Base-by-base conservation (phyloP, 2,113 vertebrate species). In the Struthidea cinerea region DNA sequence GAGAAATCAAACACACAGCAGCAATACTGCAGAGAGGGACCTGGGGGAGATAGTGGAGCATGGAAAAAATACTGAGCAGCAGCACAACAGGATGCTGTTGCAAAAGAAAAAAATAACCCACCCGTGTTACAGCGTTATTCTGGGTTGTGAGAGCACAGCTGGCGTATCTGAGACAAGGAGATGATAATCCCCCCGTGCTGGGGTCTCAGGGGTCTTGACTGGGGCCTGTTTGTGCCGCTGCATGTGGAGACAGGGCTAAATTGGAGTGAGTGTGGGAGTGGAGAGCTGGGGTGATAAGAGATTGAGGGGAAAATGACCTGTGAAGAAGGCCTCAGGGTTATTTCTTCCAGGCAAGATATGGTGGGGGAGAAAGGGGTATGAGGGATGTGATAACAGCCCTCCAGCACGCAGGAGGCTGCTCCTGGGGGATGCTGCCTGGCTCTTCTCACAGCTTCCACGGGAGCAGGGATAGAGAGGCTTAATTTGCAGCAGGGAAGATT, bases 41-140 rank as follows among this genome's bases (percentile, higher is more conserved):
- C 73, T 94, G 95, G 90, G 92, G 94, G 95, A 96, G 94, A 93
- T 50, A 95, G 95, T 13, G 80, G 47, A 93, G 49, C 93, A 70
- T 23, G 86, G 86, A 67, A 94, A 85, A 93, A 88, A 63, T 70
- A 83, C 47, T 0, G 5, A 93, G 80, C 83, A 93, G 85, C 46
- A 61, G 52, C 64, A n/a, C 28, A 90, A 77, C 63, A 86, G 68
- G 68, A 92, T 92, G 89, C 46, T 93, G 44, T 19, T 79, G 44
- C 22, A 42, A 55, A 56, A 50, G 1, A 26, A 44, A 46, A 20
- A 26, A 35, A 14, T 4, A 26, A 9, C 6, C 9, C 35, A 23
- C 41, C 24, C 13, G 23, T 71, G 57, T 79, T 88, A 71, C 7
- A 47, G 32, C 26, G 55, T 80, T 92, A 33, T 92, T 95, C 33